A percentile compares a stretch with the other conserved stretches of the same genome.
phyloP scores from a whole-genome alignment of 2,888 invertebrate genomes.

The Dicyrtoma fusca region DNA sequence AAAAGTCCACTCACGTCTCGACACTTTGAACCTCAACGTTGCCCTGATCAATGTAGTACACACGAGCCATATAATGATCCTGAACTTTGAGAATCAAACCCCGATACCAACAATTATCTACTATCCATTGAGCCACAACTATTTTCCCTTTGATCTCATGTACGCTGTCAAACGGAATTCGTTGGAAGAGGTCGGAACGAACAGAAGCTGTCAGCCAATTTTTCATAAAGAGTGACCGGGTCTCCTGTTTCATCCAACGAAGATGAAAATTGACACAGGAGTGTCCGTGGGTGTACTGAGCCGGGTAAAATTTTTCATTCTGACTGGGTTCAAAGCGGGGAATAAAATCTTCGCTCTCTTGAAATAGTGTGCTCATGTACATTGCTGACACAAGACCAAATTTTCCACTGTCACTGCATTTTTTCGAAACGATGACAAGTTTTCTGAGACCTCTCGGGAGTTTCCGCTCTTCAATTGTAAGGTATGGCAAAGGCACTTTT shows the following conservation, averaged over 20 bases:
- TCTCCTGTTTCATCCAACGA: neutral
- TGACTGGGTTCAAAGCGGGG: neutral
- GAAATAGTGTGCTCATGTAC: neutral
- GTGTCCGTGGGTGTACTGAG: neutral
- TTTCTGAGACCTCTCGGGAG: neutral
- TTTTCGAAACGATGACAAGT: neutral
- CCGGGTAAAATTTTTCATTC: neutral
- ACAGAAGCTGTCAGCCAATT: neutral
- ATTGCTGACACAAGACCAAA: neutral
- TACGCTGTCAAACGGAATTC: neutral
- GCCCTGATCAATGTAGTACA: neutral
- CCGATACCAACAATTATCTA: neutral
- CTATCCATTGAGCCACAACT: neutral
- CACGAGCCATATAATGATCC: neutral
- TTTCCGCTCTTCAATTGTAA: neutral
- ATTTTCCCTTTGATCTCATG: neutral
- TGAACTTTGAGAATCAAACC: neutral
- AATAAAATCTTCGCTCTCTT: neutral
- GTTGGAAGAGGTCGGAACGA: too few species aligned
- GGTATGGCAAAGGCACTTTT: neutral
- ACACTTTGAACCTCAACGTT: neutral
- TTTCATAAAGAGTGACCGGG: neutral
- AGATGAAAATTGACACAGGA: neutral
- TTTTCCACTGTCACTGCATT: neutral
- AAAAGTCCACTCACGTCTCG: neutral